phyloP scores from a whole-genome alignment of 2,888 invertebrate genomes.

The Drosophila lacicola region DNA sequence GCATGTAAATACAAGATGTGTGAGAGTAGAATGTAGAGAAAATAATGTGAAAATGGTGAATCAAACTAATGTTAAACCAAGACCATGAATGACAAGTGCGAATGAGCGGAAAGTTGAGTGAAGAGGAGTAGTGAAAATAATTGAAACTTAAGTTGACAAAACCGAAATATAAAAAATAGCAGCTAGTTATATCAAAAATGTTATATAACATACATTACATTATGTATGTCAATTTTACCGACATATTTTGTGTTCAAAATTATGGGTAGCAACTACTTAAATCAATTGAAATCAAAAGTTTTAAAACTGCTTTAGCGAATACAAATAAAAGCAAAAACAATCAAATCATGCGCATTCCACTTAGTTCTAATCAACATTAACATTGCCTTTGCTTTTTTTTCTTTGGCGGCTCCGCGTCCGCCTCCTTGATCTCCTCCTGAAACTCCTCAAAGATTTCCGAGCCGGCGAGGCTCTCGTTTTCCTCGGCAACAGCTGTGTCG shows the following conservation, averaged over 20 bases:
- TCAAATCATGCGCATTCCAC: conserved; percentile 10
- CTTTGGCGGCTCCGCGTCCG: neutral
- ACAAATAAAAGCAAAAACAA: conserved; percentile 35
- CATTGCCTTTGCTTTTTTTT: conserved; percentile 1
- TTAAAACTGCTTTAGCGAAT: conserved; percentile 50
- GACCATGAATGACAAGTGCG: conserved; percentile 5
- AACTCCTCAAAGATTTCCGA: conserved; percentile 2
- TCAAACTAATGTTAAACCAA: conserved; percentile 1
- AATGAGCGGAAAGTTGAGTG: conserved; percentile 2
- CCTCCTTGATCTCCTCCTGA: conserved; percentile 6
- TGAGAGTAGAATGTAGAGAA: neutral
- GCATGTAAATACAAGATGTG: conserved; percentile 14
- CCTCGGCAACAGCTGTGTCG: conserved; percentile 15
- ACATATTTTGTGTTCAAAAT: conserved; percentile 73
- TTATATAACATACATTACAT: conserved; percentile 25
- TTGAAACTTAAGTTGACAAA: conserved; percentile 13
- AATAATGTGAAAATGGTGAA: neutral
- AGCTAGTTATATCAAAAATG: conserved; percentile 18
- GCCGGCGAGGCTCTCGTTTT: conserved; percentile 2
- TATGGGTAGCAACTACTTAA: conserved; percentile 62
- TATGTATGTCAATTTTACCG: conserved; percentile 60
- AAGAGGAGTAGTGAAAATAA: conserved; percentile 4
- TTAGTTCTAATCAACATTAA: neutral
- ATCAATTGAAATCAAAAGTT: conserved; percentile 37
- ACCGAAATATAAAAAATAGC: conserved; percentile 9